Evolutionary conservation across 2,113 vertebrate species (phyloP), one percentile per base, ranked within the genome.

Genomic region (Agelaius tricolor): DNA sequence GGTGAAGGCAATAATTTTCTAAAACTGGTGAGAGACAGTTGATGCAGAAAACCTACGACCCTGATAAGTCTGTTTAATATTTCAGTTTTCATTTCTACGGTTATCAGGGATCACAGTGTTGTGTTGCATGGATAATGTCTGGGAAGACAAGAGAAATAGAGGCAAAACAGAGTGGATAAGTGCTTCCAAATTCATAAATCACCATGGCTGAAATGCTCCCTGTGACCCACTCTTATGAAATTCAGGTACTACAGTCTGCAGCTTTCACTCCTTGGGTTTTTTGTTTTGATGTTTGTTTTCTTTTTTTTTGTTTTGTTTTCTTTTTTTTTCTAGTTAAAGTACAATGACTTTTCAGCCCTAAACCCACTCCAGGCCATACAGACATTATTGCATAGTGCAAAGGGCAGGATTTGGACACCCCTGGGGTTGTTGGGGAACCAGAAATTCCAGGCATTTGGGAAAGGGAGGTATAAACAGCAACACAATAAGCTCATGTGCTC

Each of bases 371-470:
- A 59, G 61, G 30, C 22, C 20, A 65, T 39, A 55, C 11, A 89
- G 41, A 67, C 9, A 2, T 69, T 51, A 80, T 7, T 35, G 15
- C 21, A 37, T 39, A 52, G 30, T 47, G 49, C 27, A 51, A 69
- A 79, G 37, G 33, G 33, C 30, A 61, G 46, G 73, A 79, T 49
- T 79, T 78, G 51, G 39, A 72, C 0, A 0, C 14, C 78, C 33
- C 61, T 49, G 28, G 58, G 37, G 85, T 87, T 94, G 62, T 88
- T 88, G 88, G 46, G 75, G 80, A 90, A 88, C 74, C 58, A 93
- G 67, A 95, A 96, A 94, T 92, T 87, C 71, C 88, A 90, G 35
- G 84, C 57, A 90, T 94, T 90, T 89, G 41, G 30, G 33, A 46
- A 86, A 79, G 55, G 33, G 57, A 93, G 33, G 11, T 86, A 66